phyloP scores from a whole-genome alignment of 2,797 vertebrate genomes.

The Sebastes matsubarae region DNA sequence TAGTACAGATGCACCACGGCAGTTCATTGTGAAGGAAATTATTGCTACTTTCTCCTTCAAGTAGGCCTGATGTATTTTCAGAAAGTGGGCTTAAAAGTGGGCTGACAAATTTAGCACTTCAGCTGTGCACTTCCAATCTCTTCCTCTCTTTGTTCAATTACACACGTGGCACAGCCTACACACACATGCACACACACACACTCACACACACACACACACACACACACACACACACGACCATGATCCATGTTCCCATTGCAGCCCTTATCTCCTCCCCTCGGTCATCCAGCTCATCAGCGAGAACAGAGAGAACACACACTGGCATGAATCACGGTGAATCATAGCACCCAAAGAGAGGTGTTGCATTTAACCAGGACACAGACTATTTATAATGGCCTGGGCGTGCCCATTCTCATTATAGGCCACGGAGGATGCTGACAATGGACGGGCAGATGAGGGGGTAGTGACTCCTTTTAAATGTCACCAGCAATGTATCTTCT shows the following conservation, averaged over 20 bases:
- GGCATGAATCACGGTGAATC: slow-evolving; percentile 81
- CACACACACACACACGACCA: slow-evolving; percentile 28
- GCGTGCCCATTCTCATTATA: slow-evolving; percentile 75
- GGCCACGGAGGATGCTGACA: slow-evolving; percentile 71
- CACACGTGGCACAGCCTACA: slow-evolving; percentile 55
- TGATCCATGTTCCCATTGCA: slow-evolving; percentile 62
- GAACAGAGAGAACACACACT: slow-evolving; percentile 72
- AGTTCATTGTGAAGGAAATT: slow-evolving; percentile 23
- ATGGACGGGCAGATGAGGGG: slow-evolving; percentile 70
- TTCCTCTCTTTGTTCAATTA: slow-evolving; percentile 51
- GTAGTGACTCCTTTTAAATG: slow-evolving; percentile 74
- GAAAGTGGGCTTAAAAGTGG: slow-evolving; percentile 57
- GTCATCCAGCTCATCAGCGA: slow-evolving; percentile 75
- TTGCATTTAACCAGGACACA: slow-evolving; percentile 78
- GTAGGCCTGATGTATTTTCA: slow-evolving; percentile 46
- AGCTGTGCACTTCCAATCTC: slow-evolving; percentile 48
- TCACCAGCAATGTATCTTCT: slow-evolving; percentile 68
- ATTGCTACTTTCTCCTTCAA: slow-evolving; percentile 33
- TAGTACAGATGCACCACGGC: not conserved
- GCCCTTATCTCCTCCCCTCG: slow-evolving; percentile 56
- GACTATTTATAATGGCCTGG: slow-evolving; percentile 80
- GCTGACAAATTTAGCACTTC: slow-evolving; percentile 60
- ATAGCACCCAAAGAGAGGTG: slow-evolving; percentile 79
- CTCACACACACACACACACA: not conserved
- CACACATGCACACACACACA: slow-evolving; percentile 32